These are phyloP conservation scores for Trichechus manatus DNA, from an alignment of 2,113 vertebrate genomes.

Conservation along the genomic window DNA sequence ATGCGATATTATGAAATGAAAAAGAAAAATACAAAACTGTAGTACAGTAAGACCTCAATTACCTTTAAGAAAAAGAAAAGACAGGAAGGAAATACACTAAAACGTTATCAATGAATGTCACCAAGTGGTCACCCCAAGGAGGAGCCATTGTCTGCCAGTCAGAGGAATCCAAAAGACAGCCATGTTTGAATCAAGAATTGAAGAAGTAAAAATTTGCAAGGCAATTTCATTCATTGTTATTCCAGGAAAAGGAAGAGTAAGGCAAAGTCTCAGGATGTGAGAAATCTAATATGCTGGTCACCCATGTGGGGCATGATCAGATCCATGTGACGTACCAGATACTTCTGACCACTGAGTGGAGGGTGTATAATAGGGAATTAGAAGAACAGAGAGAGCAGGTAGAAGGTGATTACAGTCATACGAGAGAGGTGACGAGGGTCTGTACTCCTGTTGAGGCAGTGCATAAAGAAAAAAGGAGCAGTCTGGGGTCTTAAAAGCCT, in stretches of 20 bases:
- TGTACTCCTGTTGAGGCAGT: not conserved
- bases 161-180: not conserved
- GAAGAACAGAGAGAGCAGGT: not conserved
- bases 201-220: not conserved
- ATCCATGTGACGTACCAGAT: not conserved
- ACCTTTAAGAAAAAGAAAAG: not conserved
- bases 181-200: not conserved
- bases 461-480: not conserved
- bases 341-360: constrained; percentile 11
- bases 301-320: not conserved
- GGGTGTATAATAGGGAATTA: not conserved
- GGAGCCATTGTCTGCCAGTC: not conserved
- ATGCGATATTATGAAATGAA: not conserved
- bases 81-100: not conserved
- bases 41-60: not conserved
- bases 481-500: no score
- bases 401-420: not conserved
- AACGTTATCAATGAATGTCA: not conserved
- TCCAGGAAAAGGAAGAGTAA: constrained; percentile 13
- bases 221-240: not conserved
- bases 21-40: constrained; percentile 22
- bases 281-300: not conserved
- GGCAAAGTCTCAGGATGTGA: not conserved
- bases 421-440: not conserved
- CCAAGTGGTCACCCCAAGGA: not conserved